A percentile compares a stretch with the other conserved stretches of the same genome.
Evolutionary conservation across 2,888 invertebrate species (phyloP).

Genomic region (Lathronympha strigana): DNA sequence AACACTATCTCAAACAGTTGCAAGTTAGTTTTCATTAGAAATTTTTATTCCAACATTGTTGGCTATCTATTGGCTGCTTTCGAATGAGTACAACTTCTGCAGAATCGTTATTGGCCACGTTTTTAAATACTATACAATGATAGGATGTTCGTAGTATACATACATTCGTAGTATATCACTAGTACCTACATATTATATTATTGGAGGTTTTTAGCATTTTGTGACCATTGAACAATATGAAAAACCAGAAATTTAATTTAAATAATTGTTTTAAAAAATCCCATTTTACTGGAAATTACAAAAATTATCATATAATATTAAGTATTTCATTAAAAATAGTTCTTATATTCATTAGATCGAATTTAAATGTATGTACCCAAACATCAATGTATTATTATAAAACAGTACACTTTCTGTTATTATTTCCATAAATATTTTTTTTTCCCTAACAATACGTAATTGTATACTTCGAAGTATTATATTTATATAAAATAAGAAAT

Average conservation of each 20-base stretch:
- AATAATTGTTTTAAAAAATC: background rate
- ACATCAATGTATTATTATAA: background rate
- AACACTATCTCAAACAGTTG: conserved; percentile 22
- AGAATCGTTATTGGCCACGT: background rate
- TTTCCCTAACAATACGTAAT: background rate
- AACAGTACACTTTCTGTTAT: background rate
- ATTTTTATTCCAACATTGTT: background rate
- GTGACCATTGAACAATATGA: background rate
- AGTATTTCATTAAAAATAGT: background rate
- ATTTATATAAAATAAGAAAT: conserved; percentile 16
- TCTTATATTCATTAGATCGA: background rate
- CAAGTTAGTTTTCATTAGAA: background rate
- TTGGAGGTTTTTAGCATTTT: too few species aligned
- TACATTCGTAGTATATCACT: background rate
- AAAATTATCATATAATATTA: background rate
- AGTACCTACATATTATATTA: background rate
- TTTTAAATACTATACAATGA: background rate
- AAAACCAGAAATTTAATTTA: background rate
- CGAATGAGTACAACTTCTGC: background rate
- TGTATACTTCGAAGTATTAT: background rate
- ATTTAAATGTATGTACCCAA: background rate
- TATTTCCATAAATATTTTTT: background rate
- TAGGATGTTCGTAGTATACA: background rate
- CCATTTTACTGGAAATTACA: background rate
- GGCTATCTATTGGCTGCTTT: conserved; percentile 8